Evolutionary conservation across 2,888 invertebrate genomes (phyloP), one percentile per base, ranked within the genome.

Genomic region (Dascillus cervinus): DNA sequence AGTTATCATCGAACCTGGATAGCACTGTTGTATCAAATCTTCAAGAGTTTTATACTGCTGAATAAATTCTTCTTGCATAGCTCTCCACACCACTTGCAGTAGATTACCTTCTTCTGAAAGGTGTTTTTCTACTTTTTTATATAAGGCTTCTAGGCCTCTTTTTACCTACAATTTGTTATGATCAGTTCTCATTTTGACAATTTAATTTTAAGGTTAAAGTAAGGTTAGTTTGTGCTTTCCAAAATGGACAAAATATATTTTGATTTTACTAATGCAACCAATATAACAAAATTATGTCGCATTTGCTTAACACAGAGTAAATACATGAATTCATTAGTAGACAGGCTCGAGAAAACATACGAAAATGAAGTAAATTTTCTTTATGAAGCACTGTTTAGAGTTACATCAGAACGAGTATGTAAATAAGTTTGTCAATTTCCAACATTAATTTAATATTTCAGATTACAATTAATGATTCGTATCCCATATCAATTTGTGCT

Each of bases 11-110:
- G 95, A 87, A 44, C 90, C 95, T 8, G 95, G 92, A 72, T 97
- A 97, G 67, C 96, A 97, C 49, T 90, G 80, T 53, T 87, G 87
- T 56, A 97, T 90, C 48, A 94, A 75, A 49, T 87, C 86, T 67
- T 95, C 91, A 49, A 96, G 79, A 51, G 84, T 79, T 63, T 88
- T 90, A 66, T 96, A 92, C 64, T 97, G 97, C 49, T 86, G 82
- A 51, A 98, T 87, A 67, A 98, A 97, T 71, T 97, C 96, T 64
- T 96, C 92, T 71, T 97, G 96, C 96, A 98, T 96, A 52, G 94
- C 90, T 59, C 92, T 79, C 98, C 98, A 98, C 34, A 98, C 97
- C 28, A 98, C 97, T 75, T 90, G 88, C 53, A 94, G 71, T 43
- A 95, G 72, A 57, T 91, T 94, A 61, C 88, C 87, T 65, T 91